Base-by-base conservation (phyloP, 1,140 invertebrate species). In the Drosophila tristis region DNA sequence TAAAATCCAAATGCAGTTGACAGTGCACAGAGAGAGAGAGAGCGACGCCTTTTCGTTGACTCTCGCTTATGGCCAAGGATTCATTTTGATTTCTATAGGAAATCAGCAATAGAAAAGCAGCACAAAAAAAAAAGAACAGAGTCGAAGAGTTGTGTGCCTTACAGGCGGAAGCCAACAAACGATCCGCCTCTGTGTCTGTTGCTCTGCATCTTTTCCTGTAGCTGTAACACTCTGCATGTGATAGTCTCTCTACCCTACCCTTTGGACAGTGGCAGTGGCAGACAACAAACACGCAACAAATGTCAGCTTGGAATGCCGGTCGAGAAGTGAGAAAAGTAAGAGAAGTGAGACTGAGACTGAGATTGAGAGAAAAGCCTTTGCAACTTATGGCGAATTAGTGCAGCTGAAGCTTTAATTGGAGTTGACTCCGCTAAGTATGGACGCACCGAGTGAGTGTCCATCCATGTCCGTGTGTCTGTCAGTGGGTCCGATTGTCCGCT, bases 351-450 rank as follows among this genome's bases (percentile, higher is more conserved):
- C 16, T 11, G 48, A 26, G 20, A 20, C 20, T 20, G 20, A 20
- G 16, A 60, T 44, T 61, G 74, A 78, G 82, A 66, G 79, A 79
- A 79, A 87, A 79, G 63, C 62, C 66, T 62, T 65, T 20, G 51
- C 66, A 80, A 59, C 64, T 89, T 87, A 89, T 80, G 84, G 84
- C 73, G 79, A 87, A 89, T 86, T 86, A 80, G 82, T 80, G 55
- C 81, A 74, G 74, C 78, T 80, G 67, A 61, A 61, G 64, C 77
- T 80, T 80, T 78, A 86, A 86, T 84, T 89, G 84, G 67, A 39
- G 4, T 2, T 39, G 26, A 6, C 26, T 26, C 66, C 55, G 58
- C 56, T 53, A 57, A 71, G 67, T 71, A 70, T 70, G 67, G 60
- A 47, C 50, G 25, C 8, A 16, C 3, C 20, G 20, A 20, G 20